Evolutionary conservation across 2,797 vertebrate species (phyloP).

Genomic region (Hydrocynus forskahlii): DNA sequence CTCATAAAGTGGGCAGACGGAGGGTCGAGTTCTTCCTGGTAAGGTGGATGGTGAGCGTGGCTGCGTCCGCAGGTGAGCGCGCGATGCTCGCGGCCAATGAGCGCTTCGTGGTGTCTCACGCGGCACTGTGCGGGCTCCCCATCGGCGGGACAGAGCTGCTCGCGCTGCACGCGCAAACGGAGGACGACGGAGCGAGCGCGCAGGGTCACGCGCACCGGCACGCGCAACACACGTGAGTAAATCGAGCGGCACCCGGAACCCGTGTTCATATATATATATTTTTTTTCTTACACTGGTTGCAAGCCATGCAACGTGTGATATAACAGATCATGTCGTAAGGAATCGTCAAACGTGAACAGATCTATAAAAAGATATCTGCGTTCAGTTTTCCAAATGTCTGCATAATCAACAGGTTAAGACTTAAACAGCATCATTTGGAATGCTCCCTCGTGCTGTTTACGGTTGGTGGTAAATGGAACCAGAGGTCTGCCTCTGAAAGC

Average conservation of each 20-base stretch:
- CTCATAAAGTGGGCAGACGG: not conserved
- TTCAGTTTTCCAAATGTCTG: too few relatives aligned
- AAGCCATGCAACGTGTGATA: too few relatives aligned
- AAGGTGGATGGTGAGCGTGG: not conserved
- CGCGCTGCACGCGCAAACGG: constrained; percentile 16
- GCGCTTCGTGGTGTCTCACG: constrained; percentile 49
- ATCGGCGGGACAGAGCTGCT: constrained; percentile 39
- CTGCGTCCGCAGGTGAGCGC: not conserved
- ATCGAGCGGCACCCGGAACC: too few relatives aligned
- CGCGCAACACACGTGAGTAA: constrained; percentile 55
- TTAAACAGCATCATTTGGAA: too few relatives aligned
- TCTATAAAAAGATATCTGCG: too few relatives aligned
- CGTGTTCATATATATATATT: too few relatives aligned
- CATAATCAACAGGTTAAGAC: too few relatives aligned
- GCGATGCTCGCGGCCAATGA: constrained; percentile 43
- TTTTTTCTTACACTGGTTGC: too few relatives aligned
- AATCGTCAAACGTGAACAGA: too few relatives aligned
- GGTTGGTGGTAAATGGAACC: not conserved
- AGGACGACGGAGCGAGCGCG: not conserved
- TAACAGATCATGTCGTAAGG: too few relatives aligned
- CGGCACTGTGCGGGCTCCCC: constrained; percentile 48
- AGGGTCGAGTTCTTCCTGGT: not conserved
- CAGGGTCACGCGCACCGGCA: not conserved
- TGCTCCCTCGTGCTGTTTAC: too few relatives aligned
- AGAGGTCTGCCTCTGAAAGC: too few relatives aligned